A percentile compares a stretch with the other conserved stretches of the same genome.
These are phyloP conservation scores for Tachina fera DNA, from an alignment of 2,888 invertebrate genomes.

Conservation along the genomic window DNA sequence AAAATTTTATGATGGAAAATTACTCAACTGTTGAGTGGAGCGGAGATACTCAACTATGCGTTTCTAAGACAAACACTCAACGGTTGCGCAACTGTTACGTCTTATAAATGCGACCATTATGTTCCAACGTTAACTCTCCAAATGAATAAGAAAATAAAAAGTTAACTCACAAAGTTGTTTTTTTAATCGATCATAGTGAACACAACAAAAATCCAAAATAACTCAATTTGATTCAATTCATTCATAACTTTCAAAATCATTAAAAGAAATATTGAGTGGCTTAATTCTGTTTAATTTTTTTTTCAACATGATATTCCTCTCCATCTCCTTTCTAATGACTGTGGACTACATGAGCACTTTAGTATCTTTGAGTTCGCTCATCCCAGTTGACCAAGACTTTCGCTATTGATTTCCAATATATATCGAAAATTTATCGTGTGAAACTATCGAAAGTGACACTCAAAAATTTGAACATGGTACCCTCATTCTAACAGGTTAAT, in stretches of 20 bases:
- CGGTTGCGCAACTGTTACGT: too few relatives aligned
- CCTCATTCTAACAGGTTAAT: too few relatives aligned
- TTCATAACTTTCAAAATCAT: constrained; percentile 62
- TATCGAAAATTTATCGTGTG: too few relatives aligned
- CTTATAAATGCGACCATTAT: too few relatives aligned
- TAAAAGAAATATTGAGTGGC: constrained; percentile 40
- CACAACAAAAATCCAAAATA: constrained; percentile 7
- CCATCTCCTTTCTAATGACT: neutral
- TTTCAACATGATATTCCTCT: neutral
- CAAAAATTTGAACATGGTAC: too few relatives aligned
- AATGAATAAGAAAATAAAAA: neutral
- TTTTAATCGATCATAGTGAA: constrained; percentile 32
- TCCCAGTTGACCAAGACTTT: too few relatives aligned
- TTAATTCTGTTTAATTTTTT: neutral
- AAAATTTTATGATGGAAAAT: too few relatives aligned
- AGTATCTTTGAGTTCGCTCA: constrained; percentile 45
- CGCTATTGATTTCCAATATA: too few relatives aligned
- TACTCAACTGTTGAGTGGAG: too few relatives aligned
- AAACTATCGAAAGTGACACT: too few relatives aligned
- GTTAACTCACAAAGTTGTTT: constrained; percentile 23
- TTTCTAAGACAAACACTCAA: too few relatives aligned
- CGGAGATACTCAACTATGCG: too few relatives aligned
- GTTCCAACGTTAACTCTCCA: constrained; percentile 34
- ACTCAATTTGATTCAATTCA: constrained; percentile 58
- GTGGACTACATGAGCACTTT: neutral